Evolutionary conservation across 2,888 invertebrate species (phyloP).

Genomic region (Philhelius pedissequus): DNA sequence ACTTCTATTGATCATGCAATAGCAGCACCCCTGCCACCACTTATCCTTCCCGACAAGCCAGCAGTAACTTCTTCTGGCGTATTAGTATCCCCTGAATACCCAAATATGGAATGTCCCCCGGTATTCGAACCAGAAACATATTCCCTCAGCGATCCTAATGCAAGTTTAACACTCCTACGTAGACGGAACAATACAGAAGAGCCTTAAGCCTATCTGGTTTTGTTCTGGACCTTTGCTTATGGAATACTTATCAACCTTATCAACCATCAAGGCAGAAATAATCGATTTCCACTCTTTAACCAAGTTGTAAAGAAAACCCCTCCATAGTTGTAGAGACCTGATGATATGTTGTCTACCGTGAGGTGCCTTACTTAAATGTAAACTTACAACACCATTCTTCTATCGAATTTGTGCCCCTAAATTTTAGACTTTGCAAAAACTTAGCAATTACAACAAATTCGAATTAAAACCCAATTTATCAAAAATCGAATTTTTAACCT

Average conservation of each 20-base stretch:
- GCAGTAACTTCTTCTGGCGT: slow-evolving; percentile 37
- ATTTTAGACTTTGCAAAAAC: neutral
- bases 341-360: slow-evolving; percentile 26
- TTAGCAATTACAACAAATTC: neutral
- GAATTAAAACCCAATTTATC: neutral
- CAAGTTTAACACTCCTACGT: slow-evolving; percentile 76
- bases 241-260: neutral
- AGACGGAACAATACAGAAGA: slow-evolving; percentile 74
- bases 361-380: slow-evolving; percentile 61
- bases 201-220: slow-evolving; percentile 15
- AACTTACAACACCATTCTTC: slow-evolving; percentile 24
- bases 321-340: slow-evolving; percentile 42
- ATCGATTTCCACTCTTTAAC: neutral
- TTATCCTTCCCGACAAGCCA: slow-evolving; percentile 68
- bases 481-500: slow-evolving; percentile 51
- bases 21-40: slow-evolving; percentile 37
- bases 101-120: slow-evolving; percentile 91
- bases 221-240: neutral
- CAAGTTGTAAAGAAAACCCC: slow-evolving; percentile 26
- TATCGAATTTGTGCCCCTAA: slow-evolving; percentile 28
- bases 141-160: slow-evolving; percentile 81
- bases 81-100: slow-evolving; percentile 83
- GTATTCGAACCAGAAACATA: slow-evolving; percentile 92
- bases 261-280: no score
- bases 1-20: slow-evolving; percentile 39